These are phyloP conservation scores for Strigamia transsilvanica DNA, from an alignment of 2,888 invertebrate genomes.

Conservation along the genomic window DNA sequence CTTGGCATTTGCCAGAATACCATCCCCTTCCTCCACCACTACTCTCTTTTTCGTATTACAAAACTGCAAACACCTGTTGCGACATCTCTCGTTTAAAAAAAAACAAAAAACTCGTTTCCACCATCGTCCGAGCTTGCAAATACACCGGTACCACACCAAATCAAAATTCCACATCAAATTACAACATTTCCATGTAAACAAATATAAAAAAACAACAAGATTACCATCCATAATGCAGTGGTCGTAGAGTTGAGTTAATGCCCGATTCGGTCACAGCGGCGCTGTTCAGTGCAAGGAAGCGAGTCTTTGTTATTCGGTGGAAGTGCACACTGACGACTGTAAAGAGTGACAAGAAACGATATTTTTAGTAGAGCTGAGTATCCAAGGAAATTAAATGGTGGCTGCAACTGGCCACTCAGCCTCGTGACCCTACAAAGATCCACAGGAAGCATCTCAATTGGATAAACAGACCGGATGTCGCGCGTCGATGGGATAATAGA, in stretches of 20 bases:
- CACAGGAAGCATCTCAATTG: conserved; percentile 14
- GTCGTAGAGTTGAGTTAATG: not conserved
- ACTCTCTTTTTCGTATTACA: too few species aligned
- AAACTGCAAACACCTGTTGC: too few species aligned
- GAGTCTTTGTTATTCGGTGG: conserved; percentile 13
- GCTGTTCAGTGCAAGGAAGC: not conserved
- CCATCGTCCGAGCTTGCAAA: too few species aligned
- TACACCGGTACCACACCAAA: too few species aligned
- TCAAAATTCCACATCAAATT: too few species aligned
- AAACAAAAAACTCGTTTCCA: too few species aligned
- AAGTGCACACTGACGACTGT: not conserved
- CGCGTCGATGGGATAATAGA: conserved; percentile 20
- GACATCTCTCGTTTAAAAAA: too few species aligned
- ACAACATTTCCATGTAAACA: too few species aligned
- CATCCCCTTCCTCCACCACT: too few species aligned
- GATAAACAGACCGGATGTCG: conserved; percentile 3
- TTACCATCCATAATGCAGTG: not conserved
- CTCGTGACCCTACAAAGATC: conserved; percentile 10
- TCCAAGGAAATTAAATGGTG: conserved; percentile 11
- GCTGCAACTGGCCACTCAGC: not conserved
- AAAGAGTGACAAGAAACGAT: not conserved
- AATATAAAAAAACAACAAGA: not conserved
- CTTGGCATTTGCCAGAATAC: too few species aligned
- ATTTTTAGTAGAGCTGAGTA: conserved; percentile 14
- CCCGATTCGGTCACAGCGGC: not conserved